These are phyloP conservation scores for Calliscelio sp. DNA, from an alignment of 2,888 invertebrate species.

Conservation along the genomic window DNA sequence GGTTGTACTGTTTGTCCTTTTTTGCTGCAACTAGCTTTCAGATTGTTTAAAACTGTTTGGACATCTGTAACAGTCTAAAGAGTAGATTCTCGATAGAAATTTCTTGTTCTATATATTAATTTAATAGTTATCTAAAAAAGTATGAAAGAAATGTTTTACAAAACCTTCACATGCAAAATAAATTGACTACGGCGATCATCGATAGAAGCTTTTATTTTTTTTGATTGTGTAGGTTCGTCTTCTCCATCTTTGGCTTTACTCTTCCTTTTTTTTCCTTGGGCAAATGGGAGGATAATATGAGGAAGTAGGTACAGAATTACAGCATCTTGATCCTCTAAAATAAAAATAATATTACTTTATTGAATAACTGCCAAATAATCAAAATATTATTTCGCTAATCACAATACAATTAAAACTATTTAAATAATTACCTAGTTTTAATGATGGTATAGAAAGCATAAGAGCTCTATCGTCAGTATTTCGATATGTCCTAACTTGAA, in stretches of 20 bases:
- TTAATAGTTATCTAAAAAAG: too few relatives aligned
- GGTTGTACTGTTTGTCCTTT: slow-evolving; percentile 36
- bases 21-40: slow-evolving; percentile 1
- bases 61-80: slow-evolving; percentile 35
- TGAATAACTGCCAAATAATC: too few relatives aligned
- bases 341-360: too few relatives aligned
- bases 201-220: too few relatives aligned
- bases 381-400: too few relatives aligned
- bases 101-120: background rate
- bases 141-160: background rate
- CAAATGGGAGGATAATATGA: slow-evolving; percentile 10
- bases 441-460: background rate
- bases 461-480: background rate
- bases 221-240: background rate
- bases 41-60: background rate
- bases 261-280: slow-evolving; percentile 11
- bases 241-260: background rate
- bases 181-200: slow-evolving; percentile 33
- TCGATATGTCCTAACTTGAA: background rate
- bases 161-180: slow-evolving; percentile 30
- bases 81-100: background rate
- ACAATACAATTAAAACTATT: too few relatives aligned
- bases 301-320: slow-evolving; percentile 22
- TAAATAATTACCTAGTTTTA: too few relatives aligned
- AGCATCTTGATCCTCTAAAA: slow-evolving; percentile 11